Percentiles rank a stretch among this genome's conserved stretches.
These are phyloP conservation scores for Tragulus kanchil DNA, from an alignment of 2,113 vertebrate genomes.

Conservation along the genomic window DNA sequence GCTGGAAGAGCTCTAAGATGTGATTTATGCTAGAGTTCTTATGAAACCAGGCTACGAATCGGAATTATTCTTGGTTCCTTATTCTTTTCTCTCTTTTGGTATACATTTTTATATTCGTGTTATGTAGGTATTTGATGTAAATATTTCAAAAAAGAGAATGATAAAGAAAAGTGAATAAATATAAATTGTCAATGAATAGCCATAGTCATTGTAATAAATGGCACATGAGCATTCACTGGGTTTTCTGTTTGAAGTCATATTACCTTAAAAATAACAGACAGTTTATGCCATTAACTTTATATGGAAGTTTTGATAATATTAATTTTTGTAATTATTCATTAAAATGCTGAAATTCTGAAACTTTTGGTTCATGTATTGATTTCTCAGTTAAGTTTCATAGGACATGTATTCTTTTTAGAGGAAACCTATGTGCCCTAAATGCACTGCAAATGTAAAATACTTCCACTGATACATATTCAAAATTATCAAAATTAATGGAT, in stretches of 20 bases:
- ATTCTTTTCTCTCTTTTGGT: neutral
- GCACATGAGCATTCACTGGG: neutral
- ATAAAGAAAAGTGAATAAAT: neutral
- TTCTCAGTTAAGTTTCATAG: neutral
- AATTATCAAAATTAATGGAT: neutral
- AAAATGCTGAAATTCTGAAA: neutral
- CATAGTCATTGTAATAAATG: neutral
- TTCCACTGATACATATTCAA: neutral
- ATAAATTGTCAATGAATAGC: neutral
- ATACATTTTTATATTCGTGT: neutral
- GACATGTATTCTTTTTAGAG: neutral
- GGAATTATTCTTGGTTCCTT: neutral
- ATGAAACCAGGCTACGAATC: neutral
- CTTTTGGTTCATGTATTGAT: neutral
- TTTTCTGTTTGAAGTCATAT: neutral
- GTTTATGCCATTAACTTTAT: neutral
- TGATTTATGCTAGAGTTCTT: neutral
- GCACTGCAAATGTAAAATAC: neutral
- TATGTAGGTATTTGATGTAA: neutral
- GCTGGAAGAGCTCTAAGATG: neutral
- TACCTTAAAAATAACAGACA: neutral
- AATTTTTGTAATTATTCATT: neutral
- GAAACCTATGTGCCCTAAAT: neutral
- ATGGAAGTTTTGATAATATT: neutral
- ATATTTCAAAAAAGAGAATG: neutral